phyloP scores from a whole-genome alignment of 1,140 invertebrate genomes.

The Ectropis grisescens region DNA sequence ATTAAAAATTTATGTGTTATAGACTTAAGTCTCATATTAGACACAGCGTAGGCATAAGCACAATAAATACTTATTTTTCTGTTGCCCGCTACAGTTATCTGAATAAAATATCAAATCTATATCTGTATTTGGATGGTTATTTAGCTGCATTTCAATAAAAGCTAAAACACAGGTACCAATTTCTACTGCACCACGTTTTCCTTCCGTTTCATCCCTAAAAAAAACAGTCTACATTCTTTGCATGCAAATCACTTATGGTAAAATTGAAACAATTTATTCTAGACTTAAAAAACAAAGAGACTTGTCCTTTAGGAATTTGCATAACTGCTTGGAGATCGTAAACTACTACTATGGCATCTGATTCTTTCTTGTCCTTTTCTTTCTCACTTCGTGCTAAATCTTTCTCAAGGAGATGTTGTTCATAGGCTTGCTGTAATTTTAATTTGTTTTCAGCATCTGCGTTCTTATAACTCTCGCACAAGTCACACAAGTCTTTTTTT shows the following conservation, averaged over 20 bases:
- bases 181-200: constrained; percentile 24
- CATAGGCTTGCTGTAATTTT: constrained; percentile 7
- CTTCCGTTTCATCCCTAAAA: constrained; percentile 31
- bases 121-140: constrained; percentile 13
- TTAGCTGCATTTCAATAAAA: constrained; percentile 14
- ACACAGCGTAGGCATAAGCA: constrained; percentile 25
- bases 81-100: constrained; percentile 44
- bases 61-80: constrained; percentile 45
- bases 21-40: constrained; percentile 20
- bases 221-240: constrained; percentile 22
- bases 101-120: constrained; percentile 37
- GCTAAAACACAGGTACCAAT: constrained; percentile 30
- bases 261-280: constrained; percentile 34
- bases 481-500: constrained; percentile 51
- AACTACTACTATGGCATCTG: constrained; percentile 21
- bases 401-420: constrained; percentile 21
- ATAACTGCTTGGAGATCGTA: constrained; percentile 41
- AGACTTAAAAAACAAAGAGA: constrained; percentile 24
- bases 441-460: constrained; percentile 26
- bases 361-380: constrained; percentile 20
- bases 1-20: constrained; percentile 55
- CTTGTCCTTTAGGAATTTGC: constrained; percentile 21
- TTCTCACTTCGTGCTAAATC: constrained; percentile 14
- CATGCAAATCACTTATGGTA: constrained; percentile 28
- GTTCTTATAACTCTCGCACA: constrained; percentile 30